phyloP scores from a whole-genome alignment of 2,888 invertebrate species.

The Psococerastis gibbosa region DNA sequence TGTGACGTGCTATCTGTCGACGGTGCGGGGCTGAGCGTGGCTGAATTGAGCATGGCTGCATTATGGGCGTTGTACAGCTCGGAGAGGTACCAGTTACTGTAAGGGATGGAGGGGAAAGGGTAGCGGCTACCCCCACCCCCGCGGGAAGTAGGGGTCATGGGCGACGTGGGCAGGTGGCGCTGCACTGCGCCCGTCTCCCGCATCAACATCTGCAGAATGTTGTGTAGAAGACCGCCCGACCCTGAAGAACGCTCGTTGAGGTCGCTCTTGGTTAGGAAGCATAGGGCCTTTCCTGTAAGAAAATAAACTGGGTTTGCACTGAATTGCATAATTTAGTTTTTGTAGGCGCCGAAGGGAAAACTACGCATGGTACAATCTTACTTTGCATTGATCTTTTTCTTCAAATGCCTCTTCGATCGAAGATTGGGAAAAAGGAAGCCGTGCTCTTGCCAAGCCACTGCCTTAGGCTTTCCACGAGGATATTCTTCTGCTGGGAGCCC shows the following conservation, averaged over 20 bases:
- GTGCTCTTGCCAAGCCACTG: too few species aligned
- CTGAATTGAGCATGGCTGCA: constrained; percentile 61
- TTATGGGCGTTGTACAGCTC: constrained; percentile 20
- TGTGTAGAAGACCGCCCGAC: constrained; percentile 85
- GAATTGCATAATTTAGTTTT: too few species aligned
- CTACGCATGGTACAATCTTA: too few species aligned
- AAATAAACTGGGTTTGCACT: too few species aligned
- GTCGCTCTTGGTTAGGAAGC: constrained; percentile 73
- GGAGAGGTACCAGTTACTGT: constrained; percentile 5
- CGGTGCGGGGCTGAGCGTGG: constrained; percentile 77
- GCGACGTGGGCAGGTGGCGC: constrained; percentile 59
- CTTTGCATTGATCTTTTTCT: too few species aligned
- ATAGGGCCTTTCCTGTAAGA: constrained; percentile 75
- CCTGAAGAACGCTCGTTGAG: constrained; percentile 81
- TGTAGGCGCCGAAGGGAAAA: too few species aligned
- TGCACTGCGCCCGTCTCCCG: constrained; percentile 62
- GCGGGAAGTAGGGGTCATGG: constrained; percentile 64
- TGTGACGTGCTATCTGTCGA: constrained; percentile 75
- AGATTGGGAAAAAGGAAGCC: too few species aligned
- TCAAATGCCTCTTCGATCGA: too few species aligned
- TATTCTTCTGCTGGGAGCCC: too few species aligned
- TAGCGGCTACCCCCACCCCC: constrained; percentile 21
- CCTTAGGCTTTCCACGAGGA: too few species aligned
- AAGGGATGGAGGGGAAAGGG: constrained; percentile 4
- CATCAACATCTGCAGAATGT: constrained; percentile 73